phyloP scores from a whole-genome alignment of 2,113 vertebrate species.

The Microcebus ravelobensis region DNA sequence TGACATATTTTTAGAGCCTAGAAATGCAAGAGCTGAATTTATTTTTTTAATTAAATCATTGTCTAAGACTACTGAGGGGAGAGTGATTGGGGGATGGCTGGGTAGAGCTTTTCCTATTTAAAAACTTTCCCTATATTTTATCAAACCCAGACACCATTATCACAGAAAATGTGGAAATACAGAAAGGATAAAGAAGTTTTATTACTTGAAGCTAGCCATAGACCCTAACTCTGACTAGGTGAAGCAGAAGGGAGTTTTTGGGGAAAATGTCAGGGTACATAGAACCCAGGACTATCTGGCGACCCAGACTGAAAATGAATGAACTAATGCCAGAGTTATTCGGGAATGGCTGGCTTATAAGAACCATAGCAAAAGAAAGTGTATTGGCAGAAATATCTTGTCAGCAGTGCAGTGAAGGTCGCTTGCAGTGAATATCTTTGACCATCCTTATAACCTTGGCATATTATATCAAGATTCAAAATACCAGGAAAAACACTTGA shows the following conservation, averaged over 20 bases:
- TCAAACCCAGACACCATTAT: not conserved
- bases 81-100: not conserved
- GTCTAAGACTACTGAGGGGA: not conserved
- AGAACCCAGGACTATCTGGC: not conserved
- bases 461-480: not conserved
- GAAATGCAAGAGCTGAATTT: not conserved
- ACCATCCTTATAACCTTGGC: not conserved
- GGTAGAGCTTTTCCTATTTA: not conserved
- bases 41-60: not conserved
- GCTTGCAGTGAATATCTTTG: not conserved
- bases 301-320: not conserved
- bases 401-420: not conserved
- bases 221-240: not conserved
- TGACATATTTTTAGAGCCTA: not conserved
- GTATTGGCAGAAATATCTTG: not conserved
- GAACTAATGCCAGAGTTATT: not conserved
- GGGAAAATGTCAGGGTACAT: not conserved
- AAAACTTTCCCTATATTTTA: not conserved
- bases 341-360: not conserved
- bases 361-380: not conserved
- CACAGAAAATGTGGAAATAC: slow-evolving; percentile 5
- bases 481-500: not conserved
- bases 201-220: not conserved
- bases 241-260: not conserved
- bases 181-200: not conserved